These are phyloP conservation scores for Heliconius charithonia DNA, from an alignment of 2,888 invertebrate genomes.

Conservation along the genomic window DNA sequence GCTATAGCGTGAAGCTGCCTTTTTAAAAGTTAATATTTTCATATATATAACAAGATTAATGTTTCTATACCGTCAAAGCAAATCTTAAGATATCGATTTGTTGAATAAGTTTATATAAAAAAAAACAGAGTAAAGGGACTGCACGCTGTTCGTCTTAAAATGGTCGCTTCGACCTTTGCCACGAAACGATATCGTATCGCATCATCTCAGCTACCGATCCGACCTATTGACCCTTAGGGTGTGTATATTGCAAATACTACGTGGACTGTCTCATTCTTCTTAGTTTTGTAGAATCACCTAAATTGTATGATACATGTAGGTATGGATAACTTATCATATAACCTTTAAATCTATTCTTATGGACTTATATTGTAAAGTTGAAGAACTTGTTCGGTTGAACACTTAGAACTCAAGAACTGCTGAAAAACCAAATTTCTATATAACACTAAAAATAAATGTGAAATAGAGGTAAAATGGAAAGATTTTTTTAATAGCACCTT, in stretches of 20 bases:
- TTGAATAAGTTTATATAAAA: constrained; percentile 47
- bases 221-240: constrained; percentile 65
- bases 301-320: background rate
- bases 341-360: no score
- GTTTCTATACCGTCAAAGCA: constrained; percentile 1
- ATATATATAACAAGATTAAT: background rate
- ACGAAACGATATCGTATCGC: constrained; percentile 67
- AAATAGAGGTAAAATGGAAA: no score
- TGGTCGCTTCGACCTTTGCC: constrained; percentile 70
- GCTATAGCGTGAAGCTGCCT: no score
- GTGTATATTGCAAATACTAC: constrained; percentile 43
- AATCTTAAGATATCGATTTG: constrained; percentile 32
- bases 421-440: no score
- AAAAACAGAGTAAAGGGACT: constrained; percentile 43
- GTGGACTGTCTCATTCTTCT: background rate
- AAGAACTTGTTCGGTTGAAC: no score
- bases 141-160: constrained; percentile 63
- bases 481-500: no score
- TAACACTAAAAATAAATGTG: no score
- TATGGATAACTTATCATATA: no score
- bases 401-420: no score
- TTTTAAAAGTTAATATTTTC: no score
- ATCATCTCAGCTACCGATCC: constrained; percentile 74
- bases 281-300: background rate
- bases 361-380: no score